These are phyloP conservation scores for Cuniculus paca DNA, from an alignment of 2,797 vertebrate species.

Conservation along the genomic window DNA sequence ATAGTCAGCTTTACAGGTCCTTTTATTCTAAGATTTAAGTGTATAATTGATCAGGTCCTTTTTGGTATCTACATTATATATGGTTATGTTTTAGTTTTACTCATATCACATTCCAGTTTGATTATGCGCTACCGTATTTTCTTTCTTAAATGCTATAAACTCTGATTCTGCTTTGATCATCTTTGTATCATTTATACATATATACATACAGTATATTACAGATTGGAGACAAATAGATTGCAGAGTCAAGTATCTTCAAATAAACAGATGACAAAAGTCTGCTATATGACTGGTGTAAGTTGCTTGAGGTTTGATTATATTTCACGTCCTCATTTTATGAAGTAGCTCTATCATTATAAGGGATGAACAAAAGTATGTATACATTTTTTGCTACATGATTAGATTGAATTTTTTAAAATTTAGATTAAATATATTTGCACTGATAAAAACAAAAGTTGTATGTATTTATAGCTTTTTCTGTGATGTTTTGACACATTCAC, in stretches of 20 bases:
- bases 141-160: background rate
- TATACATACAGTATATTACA: background rate
- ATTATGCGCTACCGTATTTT: background rate
- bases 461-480: background rate
- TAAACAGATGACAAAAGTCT: background rate
- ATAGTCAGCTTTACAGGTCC: background rate
- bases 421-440: background rate
- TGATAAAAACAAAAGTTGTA: background rate
- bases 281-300: background rate
- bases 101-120: background rate
- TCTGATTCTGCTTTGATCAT: background rate
- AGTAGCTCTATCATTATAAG: background rate
- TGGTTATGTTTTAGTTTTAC: background rate
- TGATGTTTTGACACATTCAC: background rate
- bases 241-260: background rate
- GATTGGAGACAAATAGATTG: background rate
- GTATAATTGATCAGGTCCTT: background rate
- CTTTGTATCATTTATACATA: background rate
- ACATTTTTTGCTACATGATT: background rate
- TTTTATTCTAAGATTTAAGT: background rate
- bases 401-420: background rate
- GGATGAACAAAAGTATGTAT: background rate
- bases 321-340: background rate
- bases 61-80: background rate
- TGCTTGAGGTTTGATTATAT: background rate